Evolutionary conservation across 2,888 invertebrate species (phyloP).

Genomic region (Drosophila subsilvestris): DNA sequence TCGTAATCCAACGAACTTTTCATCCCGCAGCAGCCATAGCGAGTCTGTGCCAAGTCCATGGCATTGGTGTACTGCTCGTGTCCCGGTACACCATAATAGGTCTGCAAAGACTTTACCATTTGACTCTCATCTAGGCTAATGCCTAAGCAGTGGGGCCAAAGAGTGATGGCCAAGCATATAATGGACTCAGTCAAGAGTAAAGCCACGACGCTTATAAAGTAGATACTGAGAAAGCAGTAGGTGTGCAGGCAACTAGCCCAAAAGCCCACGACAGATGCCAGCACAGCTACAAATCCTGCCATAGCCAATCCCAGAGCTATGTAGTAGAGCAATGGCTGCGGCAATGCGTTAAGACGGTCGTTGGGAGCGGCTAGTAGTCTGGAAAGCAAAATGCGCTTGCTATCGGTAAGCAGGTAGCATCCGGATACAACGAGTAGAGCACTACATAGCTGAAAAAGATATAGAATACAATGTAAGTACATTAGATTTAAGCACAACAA

Average conservation of each 20-base stretch:
- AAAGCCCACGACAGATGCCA: constrained; percentile 90
- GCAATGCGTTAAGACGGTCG: constrained; percentile 85
- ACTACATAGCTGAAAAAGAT: constrained; percentile 88
- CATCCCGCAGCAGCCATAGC: constrained; percentile 91
- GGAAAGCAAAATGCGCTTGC: constrained; percentile 89
- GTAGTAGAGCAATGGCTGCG: constrained; percentile 91
- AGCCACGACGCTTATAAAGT: constrained; percentile 88
- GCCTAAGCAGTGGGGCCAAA: constrained; percentile 92
- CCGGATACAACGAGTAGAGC: constrained; percentile 89
- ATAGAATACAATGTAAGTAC: constrained; percentile 12
- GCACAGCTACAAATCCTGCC: constrained; percentile 88
- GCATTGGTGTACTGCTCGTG: constrained; percentile 90
- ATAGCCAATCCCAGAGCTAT: constrained; percentile 89
- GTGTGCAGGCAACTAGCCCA: constrained; percentile 92
- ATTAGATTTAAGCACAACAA: constrained; percentile 1
- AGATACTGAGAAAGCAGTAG: constrained; percentile 89
- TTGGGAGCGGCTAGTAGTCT: constrained; percentile 87
- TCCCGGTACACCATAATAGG: constrained; percentile 91
- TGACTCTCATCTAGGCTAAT: constrained; percentile 88
- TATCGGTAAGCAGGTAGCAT: constrained; percentile 89
- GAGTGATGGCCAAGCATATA: constrained; percentile 88
- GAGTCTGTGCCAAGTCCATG: constrained; percentile 90
- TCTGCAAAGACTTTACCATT: constrained; percentile 89
- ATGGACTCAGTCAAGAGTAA: constrained; percentile 89
- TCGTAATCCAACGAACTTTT: constrained; percentile 91